A percentile compares a stretch with the other conserved stretches of the same genome.
phyloP scores from a whole-genome alignment of 2,888 invertebrate genomes.

The Bombylius discolor region DNA sequence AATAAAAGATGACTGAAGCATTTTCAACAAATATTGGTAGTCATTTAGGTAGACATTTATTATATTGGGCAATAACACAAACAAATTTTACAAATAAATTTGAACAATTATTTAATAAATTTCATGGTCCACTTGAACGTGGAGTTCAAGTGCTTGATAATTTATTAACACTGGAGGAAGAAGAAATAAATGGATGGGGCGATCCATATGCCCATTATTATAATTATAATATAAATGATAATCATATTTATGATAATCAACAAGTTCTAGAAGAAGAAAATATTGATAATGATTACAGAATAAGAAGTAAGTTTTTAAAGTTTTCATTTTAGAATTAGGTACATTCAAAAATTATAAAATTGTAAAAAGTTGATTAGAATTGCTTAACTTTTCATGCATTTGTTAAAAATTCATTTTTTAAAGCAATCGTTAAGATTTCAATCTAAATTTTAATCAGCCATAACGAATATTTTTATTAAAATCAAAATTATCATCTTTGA shows the following conservation, averaged over 20 bases:
- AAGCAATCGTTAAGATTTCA: too few species aligned
- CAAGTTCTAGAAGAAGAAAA: conserved; percentile 16
- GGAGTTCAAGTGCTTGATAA: conserved; percentile 49
- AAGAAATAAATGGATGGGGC: conserved; percentile 31
- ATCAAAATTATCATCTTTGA: too few species aligned
- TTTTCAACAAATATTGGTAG: conserved; percentile 34
- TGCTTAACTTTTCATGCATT: too few species aligned
- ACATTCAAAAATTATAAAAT: too few species aligned
- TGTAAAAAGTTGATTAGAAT: too few species aligned
- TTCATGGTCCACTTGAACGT: conserved; percentile 36
- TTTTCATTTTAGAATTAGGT: too few species aligned
- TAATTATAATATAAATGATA: conserved; percentile 27
- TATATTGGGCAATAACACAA: conserved; percentile 51
- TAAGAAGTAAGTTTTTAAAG: not conserved
- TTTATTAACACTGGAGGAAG: conserved; percentile 45
- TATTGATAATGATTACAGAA: not conserved
- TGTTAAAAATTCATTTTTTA: too few species aligned
- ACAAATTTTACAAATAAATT: conserved; percentile 47
- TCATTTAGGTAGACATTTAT: conserved; percentile 43
- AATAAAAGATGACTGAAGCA: conserved; percentile 31
- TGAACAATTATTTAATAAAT: conserved; percentile 40
- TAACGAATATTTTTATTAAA: too few species aligned
- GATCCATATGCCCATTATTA: conserved; percentile 26
- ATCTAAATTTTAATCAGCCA: too few species aligned
- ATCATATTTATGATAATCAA: conserved; percentile 18